These are phyloP conservation scores for Balaenoptera acutorostrata DNA, from an alignment of 2,113 vertebrate species.

Conservation along the genomic window DNA sequence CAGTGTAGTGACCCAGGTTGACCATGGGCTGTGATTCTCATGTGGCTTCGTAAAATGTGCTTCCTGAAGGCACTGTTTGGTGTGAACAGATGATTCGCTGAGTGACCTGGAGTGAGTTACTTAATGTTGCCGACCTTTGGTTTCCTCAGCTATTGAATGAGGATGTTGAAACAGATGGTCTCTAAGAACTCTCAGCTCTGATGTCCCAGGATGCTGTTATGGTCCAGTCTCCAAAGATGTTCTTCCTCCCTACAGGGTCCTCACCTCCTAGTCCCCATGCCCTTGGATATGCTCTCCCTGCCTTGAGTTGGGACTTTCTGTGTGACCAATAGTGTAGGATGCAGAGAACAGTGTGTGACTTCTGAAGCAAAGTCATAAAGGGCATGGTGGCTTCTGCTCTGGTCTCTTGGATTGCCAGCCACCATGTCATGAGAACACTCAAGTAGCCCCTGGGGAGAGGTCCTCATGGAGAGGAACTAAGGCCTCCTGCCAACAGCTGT, in stretches of 20 bases:
- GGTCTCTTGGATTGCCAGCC: background rate
- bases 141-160: background rate
- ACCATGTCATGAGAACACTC: background rate
- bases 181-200: background rate
- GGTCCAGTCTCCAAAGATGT: background rate
- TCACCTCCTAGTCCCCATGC: background rate
- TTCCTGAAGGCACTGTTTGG: background rate
- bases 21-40: rapidly evolving
- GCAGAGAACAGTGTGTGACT: background rate
- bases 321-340: too few relatives aligned
- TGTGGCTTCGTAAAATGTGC: background rate
- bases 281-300: background rate
- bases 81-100: background rate
- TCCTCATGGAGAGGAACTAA: background rate
- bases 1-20: background rate
- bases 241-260: background rate
- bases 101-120: background rate
- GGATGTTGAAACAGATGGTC: background rate
- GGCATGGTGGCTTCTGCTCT: background rate
- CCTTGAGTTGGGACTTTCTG: background rate
- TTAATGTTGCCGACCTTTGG: background rate
- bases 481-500: background rate
- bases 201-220: background rate
- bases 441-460: background rate
- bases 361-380: background rate